Conservation (phyloP, 1,140 invertebrate genomes). For the Caenorhabditis latens region DNA sequence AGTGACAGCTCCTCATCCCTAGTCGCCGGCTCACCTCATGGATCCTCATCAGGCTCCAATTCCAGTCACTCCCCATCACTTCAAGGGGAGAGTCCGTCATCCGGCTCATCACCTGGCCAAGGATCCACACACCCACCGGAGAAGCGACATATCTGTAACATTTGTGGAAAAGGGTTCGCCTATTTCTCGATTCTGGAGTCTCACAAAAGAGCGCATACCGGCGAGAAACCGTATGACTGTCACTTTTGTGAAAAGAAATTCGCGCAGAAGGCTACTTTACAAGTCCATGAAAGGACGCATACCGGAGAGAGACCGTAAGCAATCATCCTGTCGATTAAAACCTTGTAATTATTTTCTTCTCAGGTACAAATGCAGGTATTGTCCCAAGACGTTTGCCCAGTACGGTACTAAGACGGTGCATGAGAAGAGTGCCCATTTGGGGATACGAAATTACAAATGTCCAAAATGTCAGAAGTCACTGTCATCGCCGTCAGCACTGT, state of each 20-base stretch:
- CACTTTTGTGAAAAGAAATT: conserved; percentile 81
- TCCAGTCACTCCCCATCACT: conserved; percentile 50
- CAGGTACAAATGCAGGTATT: conserved; percentile 77
- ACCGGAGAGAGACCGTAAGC: conserved; percentile 87
- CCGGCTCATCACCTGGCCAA: neutral
- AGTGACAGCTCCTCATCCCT: conserved; percentile 55
- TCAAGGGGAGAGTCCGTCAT: conserved; percentile 38
- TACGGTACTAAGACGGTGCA: conserved; percentile 78
- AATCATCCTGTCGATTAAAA: neutral
- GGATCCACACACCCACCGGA: conserved; percentile 66
- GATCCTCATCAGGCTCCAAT: conserved; percentile 35
- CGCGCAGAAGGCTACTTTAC: conserved; percentile 80
- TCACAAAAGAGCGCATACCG: conserved; percentile 78
- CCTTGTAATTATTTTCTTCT: neutral
- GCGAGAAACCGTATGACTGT: conserved; percentile 80
- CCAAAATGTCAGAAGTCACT: conserved; percentile 67
- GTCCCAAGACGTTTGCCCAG: conserved; percentile 77
- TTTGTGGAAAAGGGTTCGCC: conserved; percentile 78
- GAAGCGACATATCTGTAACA: conserved; percentile 75
- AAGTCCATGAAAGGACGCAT: conserved; percentile 88
- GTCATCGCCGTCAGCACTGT: conserved; percentile 77
- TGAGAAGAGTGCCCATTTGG: conserved; percentile 77
- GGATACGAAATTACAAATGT: conserved; percentile 66
- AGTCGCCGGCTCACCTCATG: conserved; percentile 46
- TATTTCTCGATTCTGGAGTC: conserved; percentile 78